Evolutionary conservation across 2,888 invertebrate genomes (phyloP).

Genomic region (Drosophila mercatorum): DNA sequence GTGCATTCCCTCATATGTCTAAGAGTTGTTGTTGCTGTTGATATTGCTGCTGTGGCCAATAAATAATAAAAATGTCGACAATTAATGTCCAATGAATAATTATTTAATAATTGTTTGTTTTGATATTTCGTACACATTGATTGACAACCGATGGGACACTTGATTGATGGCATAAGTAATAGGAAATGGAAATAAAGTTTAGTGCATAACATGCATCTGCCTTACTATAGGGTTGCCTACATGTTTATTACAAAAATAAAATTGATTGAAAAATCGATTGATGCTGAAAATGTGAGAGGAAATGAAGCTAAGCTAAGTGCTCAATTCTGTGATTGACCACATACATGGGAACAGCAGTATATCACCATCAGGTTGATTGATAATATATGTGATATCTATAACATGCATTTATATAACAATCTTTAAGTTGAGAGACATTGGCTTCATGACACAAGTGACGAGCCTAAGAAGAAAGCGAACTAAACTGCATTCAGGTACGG

Average conservation of each 20-base stretch:
- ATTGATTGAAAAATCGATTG: no score
- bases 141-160: slow-evolving; percentile 60
- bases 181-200: neutral
- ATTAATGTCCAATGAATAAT: slow-evolving; percentile 65
- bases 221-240: neutral
- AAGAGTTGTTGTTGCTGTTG: neutral
- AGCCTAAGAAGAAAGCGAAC: neutral
- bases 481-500: neutral
- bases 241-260: no score
- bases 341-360: no score
- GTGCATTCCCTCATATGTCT: slow-evolving; percentile 37
- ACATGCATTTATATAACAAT: no score
- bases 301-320: no score
- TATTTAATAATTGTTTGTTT: slow-evolving; percentile 62
- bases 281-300: no score
- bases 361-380: no score
- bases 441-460: no score
- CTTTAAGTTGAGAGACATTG: no score
- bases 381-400: no score
- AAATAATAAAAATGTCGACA: slow-evolving; percentile 54
- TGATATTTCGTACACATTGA: slow-evolving; percentile 40
- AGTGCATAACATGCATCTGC: neutral
- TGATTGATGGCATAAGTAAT: slow-evolving; percentile 32
- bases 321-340: no score
- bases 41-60: slow-evolving; percentile 25